Base-by-base conservation (phyloP, 2,113 vertebrate genomes). In the Trinectes maculatus region DNA sequence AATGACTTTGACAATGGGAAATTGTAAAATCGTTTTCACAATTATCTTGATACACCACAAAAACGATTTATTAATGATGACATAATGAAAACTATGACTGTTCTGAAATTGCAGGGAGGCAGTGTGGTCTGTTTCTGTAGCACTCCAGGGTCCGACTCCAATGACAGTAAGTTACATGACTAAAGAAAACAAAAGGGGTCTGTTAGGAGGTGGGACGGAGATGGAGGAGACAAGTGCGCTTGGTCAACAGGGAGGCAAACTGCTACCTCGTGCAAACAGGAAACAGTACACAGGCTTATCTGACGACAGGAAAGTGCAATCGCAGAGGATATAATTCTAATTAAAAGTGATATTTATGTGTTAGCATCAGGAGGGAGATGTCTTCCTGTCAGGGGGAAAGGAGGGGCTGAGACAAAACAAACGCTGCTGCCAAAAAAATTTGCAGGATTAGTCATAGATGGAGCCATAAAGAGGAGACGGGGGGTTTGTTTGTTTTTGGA, bases 331-430 rank as follows among this genome's bases (percentile, higher is more conserved):
- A 66, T 37, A 0, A 51, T 71, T 85, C 62, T 76, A 85, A 86
- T 87, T 87, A 87, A 77, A 84, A 84, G 66, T 74, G 39, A 48
- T 72, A 81, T 84, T 85, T 80, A 58, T 59, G 71, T 80, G 54
- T 28, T 18, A 19, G 37, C 21, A 61, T 54, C 55, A 22, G 39
- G 33, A 40, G 60, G 71, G 67, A 68, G 60, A 63, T 53, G 64
- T 6, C 24, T 40, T 80, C 71, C 51, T 52, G 47, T 67, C 58
- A 49, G 18, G 10, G 19, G 29, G 67, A 26, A 21, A n/a, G 26
- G 2, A 48, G 40, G 37, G 44, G 68, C 58, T 43, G 56, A 77
- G 49, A 84, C 80, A 82, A 87, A 87, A 84, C 80, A 85, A 82
- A 75, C 0, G 11, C 22, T 13, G 48, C 72, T 74, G 79, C 86